These are phyloP conservation scores for Sclerurus mexicanus DNA, from an alignment of 2,113 vertebrate genomes.

Conservation along the genomic window DNA sequence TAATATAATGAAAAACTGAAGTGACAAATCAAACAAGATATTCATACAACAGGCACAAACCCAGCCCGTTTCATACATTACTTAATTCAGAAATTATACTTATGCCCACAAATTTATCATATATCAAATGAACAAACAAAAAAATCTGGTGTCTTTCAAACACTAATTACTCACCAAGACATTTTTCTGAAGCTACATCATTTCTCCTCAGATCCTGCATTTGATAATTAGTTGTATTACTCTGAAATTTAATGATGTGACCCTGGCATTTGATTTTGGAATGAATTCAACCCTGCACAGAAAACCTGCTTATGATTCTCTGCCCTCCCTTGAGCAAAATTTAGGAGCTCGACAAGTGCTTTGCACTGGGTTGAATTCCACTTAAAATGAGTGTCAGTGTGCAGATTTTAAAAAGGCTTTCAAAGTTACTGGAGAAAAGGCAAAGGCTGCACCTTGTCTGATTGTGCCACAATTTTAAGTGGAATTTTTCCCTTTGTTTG, in stretches of 20 bases:
- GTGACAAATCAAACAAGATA: slow-evolving; percentile 25
- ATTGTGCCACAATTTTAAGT: neutral
- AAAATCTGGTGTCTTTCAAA: neutral
- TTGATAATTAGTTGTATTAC: neutral
- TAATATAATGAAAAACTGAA: slow-evolving; percentile 26
- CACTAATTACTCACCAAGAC: neutral
- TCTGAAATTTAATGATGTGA: neutral
- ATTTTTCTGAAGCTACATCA: neutral
- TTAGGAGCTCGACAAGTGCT: neutral
- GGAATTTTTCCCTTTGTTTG: neutral
- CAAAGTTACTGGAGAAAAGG: neutral
- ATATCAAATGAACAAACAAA: neutral
- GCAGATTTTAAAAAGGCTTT: neutral
- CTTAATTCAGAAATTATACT: neutral
- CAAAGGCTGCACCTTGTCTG: neutral
- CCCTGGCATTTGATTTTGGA: neutral
- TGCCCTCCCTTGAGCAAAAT: neutral
- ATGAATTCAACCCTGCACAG: neutral
- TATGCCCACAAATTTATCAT: neutral
- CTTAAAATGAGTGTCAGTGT: neutral
- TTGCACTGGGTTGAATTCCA: neutral
- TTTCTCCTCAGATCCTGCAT: neutral
- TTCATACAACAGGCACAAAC: neutral
- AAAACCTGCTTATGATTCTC: neutral
- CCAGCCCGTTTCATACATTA: neutral